Evolutionary conservation across 2,888 invertebrate genomes (phyloP).

Genomic region (Helobdella robusta): DNA sequence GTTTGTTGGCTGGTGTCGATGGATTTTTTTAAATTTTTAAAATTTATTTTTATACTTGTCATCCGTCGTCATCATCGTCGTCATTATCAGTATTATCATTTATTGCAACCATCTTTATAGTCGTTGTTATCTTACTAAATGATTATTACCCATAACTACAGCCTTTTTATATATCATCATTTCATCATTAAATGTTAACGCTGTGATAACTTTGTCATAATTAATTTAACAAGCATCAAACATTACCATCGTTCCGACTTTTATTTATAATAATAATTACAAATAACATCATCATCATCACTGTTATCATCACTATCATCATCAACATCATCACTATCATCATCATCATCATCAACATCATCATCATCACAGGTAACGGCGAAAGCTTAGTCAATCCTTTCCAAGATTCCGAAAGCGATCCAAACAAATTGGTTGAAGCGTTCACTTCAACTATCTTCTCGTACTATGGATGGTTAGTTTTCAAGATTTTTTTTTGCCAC

Average conservation of each 20-base stretch:
- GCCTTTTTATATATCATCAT: no score
- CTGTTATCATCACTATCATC: constrained; percentile 19
- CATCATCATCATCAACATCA: constrained; percentile 19
- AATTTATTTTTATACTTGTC: neutral
- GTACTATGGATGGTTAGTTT: constrained; percentile 52
- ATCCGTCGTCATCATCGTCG: neutral
- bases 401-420: constrained; percentile 52
- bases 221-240: no score
- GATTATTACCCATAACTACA: no score
- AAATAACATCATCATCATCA: constrained; percentile 13
- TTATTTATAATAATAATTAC: no score
- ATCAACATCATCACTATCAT: constrained; percentile 21
- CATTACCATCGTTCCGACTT: no score
- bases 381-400: constrained; percentile 34
- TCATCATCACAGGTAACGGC: constrained; percentile 11
- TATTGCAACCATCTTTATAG: neutral
- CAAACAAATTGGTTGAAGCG: constrained; percentile 54
- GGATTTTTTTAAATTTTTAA: constrained; percentile 24
- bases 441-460: constrained; percentile 47
- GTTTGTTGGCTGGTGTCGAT: constrained; percentile 37
- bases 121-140: no score
- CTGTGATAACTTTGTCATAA: no score
- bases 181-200: no score
- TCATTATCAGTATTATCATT: neutral
- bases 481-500: neutral